Evolutionary conservation across 2,888 invertebrate genomes (phyloP), one percentile per base, ranked within the genome.

Genomic region (Macrophya alboannulata): DNA sequence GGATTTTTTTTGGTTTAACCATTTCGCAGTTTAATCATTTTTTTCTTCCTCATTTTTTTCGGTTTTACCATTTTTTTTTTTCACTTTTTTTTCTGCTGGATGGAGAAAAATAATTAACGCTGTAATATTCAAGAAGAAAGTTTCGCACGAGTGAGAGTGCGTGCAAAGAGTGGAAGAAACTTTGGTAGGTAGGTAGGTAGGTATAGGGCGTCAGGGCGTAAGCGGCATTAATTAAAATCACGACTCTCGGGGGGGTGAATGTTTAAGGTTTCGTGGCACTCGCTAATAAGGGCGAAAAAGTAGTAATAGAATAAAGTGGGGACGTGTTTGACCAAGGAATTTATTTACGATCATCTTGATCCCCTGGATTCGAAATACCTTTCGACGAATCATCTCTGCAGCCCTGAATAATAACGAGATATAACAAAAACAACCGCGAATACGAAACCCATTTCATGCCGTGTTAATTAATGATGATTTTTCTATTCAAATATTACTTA

Each of bases 201-300:
- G 72, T 31, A 62, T 43, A 81, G 84, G 86, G 85, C 85, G 83
- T 76, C 59, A 86, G 88, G 40, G 86, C 86, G 87, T 87, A 86
- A 68, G 65, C 85, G 88, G 88, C 90, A 90, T 90, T 90, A 90
- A 90, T 90, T 90, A 89, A 90, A 90, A 90, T 89, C 88, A 85
- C 85, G 74, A 86, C 81, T 48, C 83, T 62, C 45, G 31, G 72
- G 65, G 71, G 59, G 82, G 79, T 84, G 85, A 81, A 81, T 81
- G 81, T 62, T 81, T 81, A 59, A 81, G 81, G 81, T 81, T 81
- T 81, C 81, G 40, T 62, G 62, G 62, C 62, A 62, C 59, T 81
- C 81, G 81, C 59, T 81, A 81, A 62, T 40, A 81, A 62, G 81
- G 62, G 81, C 21, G 21, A 10, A 15, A 77, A 81, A 81, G 55